Evolutionary conservation across 2,888 invertebrate genomes (phyloP).

Genomic region (Sceliomorpha sp.): DNA sequence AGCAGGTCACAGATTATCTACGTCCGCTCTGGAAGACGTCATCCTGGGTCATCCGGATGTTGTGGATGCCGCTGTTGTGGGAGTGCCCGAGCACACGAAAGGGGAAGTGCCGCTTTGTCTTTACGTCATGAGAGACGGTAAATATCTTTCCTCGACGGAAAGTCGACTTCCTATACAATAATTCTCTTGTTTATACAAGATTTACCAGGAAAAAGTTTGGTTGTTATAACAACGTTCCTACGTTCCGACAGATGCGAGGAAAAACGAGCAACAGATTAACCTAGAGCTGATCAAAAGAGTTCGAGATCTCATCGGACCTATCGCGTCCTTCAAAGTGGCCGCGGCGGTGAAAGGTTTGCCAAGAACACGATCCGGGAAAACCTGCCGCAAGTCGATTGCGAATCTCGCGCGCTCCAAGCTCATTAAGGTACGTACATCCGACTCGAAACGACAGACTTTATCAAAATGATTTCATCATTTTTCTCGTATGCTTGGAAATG

Average conservation of each 20-base stretch:
- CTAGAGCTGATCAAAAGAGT: conserved; percentile 83
- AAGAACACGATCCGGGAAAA: conserved; percentile 92
- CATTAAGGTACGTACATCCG: conserved; percentile 83
- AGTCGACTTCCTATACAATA: too few relatives aligned
- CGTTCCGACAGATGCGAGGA: conserved; percentile 78
- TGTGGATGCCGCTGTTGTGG: conserved; percentile 93
- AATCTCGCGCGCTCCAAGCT: conserved; percentile 91
- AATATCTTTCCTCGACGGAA: too few relatives aligned
- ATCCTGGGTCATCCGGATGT: conserved; percentile 92
- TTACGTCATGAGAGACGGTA: conserved; percentile 87
- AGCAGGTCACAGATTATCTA: conserved; percentile 94
- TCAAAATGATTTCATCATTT: too few relatives aligned
- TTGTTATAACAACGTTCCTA: too few relatives aligned
- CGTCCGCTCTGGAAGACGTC: conserved; percentile 94
- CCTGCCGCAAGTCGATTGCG: conserved; percentile 90
- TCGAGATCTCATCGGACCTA: conserved; percentile 88
- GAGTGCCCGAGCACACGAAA: conserved; percentile 93
- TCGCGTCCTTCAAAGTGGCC: conserved; percentile 92
- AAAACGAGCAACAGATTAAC: conserved; percentile 82
- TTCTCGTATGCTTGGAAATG: too few relatives aligned
- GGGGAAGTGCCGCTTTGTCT: conserved; percentile 95
- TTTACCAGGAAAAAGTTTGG: too few relatives aligned
- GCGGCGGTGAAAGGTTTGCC: conserved; percentile 91
- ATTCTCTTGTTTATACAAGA: too few relatives aligned
- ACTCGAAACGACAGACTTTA: too few relatives aligned